These are phyloP conservation scores for Polymixis lichenea DNA, from an alignment of 2,888 invertebrate genomes.

Conservation along the genomic window DNA sequence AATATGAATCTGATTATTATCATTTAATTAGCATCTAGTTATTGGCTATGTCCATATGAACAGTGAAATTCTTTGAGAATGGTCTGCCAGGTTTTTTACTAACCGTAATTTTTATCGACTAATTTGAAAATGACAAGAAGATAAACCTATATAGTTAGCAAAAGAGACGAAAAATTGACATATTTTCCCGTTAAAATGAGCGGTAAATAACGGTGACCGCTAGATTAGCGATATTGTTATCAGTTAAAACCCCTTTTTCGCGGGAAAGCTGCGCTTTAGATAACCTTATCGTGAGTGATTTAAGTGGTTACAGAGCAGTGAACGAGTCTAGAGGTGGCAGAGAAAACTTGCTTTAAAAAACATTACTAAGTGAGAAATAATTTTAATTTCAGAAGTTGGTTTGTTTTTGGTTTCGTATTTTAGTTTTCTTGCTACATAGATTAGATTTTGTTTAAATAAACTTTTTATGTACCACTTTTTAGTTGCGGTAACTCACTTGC, in stretches of 20 bases:
- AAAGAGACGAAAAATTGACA: slow-evolving; percentile 2
- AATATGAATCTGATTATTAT: too few relatives aligned
- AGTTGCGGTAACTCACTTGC: too few relatives aligned
- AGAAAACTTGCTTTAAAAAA: background rate
- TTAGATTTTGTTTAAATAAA: too few relatives aligned
- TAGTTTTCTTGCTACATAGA: too few relatives aligned
- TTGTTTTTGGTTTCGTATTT: too few relatives aligned
- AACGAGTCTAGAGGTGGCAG: slow-evolving; percentile 1
- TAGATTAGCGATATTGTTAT: slow-evolving; percentile 40
- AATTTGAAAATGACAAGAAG: background rate
- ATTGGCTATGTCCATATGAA: too few relatives aligned
- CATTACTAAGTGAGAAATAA: too few relatives aligned
- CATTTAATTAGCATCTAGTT: too few relatives aligned
- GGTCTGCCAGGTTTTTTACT: too few relatives aligned
- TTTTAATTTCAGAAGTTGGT: too few relatives aligned
- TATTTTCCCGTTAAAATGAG: slow-evolving; percentile 21
- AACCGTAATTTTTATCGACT: background rate
- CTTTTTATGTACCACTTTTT: too few relatives aligned
- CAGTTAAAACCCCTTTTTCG: slow-evolving; percentile 48
- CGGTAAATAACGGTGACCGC: slow-evolving; percentile 19
- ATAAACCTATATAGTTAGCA: background rate
- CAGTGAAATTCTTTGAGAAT: too few relatives aligned
- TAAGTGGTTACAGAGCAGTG: slow-evolving; percentile 57
- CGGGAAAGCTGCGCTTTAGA: slow-evolving; percentile 54
- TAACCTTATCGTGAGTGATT: slow-evolving; percentile 56